These are phyloP conservation scores for Cirrhinus mrigala DNA, from an alignment of 2,797 vertebrate species.

Conservation along the genomic window DNA sequence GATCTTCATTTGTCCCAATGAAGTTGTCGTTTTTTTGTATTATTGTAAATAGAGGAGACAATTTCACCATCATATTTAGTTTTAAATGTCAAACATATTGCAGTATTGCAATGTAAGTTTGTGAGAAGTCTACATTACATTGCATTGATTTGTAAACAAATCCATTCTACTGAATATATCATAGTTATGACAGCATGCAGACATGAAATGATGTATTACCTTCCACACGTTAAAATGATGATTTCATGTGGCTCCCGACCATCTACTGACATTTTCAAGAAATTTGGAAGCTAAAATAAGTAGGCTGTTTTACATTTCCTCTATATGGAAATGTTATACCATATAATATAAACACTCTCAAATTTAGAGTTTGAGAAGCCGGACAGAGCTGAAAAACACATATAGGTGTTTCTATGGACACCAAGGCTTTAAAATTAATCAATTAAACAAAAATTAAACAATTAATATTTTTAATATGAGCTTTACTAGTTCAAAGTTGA, in stretches of 20 bases:
- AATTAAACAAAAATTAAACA: neutral
- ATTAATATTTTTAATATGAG: neutral
- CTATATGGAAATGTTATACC: neutral
- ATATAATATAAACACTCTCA: neutral
- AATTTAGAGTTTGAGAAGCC: neutral
- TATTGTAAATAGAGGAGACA: neutral
- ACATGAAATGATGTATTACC: constrained; percentile 22
- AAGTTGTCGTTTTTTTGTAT: neutral
- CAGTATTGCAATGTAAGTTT: neutral
- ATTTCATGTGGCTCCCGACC: constrained; percentile 16
- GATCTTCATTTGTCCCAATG: neutral
- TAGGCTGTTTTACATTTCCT: constrained; percentile 30
- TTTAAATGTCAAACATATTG: constrained; percentile 2
- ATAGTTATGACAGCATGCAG: neutral
- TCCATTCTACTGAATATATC: neutral
- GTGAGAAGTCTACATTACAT: neutral
- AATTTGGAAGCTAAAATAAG: constrained; percentile 31
- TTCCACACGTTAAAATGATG: neutral
- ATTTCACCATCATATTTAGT: neutral
- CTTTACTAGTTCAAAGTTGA: neutral
- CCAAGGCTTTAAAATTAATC: neutral
- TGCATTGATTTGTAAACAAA: constrained; percentile 16
- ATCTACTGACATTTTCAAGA: constrained; percentile 29
- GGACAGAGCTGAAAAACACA: neutral
- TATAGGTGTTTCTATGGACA: neutral